Percentiles rank a stretch among this genome's conserved stretches.
phyloP scores from a whole-genome alignment of 2,113 vertebrate genomes.

The Tenebrosternarchus preto region DNA sequence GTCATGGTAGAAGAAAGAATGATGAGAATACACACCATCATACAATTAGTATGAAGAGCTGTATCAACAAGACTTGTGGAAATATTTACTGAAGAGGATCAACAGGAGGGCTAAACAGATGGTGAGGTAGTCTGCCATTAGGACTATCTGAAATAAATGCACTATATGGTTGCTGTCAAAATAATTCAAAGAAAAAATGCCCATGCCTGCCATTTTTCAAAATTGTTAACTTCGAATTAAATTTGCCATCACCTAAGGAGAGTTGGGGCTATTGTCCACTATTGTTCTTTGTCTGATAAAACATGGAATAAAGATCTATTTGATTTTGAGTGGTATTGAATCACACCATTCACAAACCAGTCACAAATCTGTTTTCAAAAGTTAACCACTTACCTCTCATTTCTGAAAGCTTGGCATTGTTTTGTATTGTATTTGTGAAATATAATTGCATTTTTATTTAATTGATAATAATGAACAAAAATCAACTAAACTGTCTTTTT shows the following conservation, averaged over 20 bases:
- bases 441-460: too few species aligned
- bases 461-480: slow-evolving; percentile 7
- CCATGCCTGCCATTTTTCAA: too few species aligned
- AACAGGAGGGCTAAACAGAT: slow-evolving; percentile 23
- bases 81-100: slow-evolving; percentile 17
- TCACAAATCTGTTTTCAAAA: too few species aligned
- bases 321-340: slow-evolving; percentile 4
- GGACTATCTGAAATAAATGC: slow-evolving; percentile 4
- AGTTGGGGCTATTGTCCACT: too few species aligned
- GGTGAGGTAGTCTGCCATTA: slow-evolving; percentile 16
- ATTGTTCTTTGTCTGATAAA: too few species aligned
- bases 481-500: slow-evolving; percentile 54
- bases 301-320: too few species aligned
- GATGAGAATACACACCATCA: neutral
- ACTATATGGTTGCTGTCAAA: neutral
- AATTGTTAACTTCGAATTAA: too few species aligned
- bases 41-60: neutral
- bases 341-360: neutral
- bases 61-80: slow-evolving; percentile 5
- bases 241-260: too few species aligned
- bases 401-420: neutral
- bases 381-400: neutral
- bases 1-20: neutral
- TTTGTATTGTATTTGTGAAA: slow-evolving; percentile 43
- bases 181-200: neutral